phyloP scores from a whole-genome alignment of 2,797 vertebrate species.

The Lacerta agilis region DNA sequence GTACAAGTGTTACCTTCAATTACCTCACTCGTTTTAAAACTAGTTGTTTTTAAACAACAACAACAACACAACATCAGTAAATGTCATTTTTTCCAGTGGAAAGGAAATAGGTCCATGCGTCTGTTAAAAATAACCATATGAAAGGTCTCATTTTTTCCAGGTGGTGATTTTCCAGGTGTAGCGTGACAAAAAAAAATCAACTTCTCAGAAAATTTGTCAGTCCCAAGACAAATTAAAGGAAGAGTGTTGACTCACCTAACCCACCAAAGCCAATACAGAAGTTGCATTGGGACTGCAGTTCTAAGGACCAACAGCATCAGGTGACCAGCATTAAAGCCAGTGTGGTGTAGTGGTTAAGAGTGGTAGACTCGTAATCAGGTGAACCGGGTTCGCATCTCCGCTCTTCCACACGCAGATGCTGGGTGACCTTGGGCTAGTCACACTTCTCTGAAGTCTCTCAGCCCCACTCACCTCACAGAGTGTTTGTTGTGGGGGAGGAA shows the following conservation, averaged over 20 bases:
- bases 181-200: background rate
- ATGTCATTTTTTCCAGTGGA: conserved; percentile 1
- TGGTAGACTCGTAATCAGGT: no score
- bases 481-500: no score
- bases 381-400: no score
- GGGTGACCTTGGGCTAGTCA: no score
- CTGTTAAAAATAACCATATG: background rate
- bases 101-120: background rate
- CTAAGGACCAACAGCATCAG: no score
- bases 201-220: background rate
- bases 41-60: conserved; percentile 19
- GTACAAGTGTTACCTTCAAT: conserved; percentile 14
- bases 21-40: background rate
- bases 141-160: background rate
- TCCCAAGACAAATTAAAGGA: conserved; percentile 21
- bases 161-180: background rate
- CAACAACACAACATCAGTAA: no score
- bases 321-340: no score
- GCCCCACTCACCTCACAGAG: no score
- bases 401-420: no score
- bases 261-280: background rate
- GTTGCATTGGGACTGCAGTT: background rate
- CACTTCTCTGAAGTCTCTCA: no score
- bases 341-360: no score
- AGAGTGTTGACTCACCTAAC: background rate